These are phyloP conservation scores for Myiozetetes cayanensis DNA, from an alignment of 2,113 vertebrate species.

Conservation along the genomic window DNA sequence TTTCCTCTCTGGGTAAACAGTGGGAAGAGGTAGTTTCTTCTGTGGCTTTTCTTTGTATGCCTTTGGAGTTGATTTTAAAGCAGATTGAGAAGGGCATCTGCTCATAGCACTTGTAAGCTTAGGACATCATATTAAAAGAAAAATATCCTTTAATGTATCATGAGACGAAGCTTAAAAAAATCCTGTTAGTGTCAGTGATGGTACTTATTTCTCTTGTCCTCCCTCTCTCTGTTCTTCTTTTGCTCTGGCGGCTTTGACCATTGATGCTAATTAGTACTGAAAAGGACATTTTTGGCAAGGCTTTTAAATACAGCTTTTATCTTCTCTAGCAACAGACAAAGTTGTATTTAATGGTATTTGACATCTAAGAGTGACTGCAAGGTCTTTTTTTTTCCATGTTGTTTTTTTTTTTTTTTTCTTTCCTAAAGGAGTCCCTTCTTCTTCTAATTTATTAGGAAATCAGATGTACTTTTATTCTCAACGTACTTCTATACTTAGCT, in stretches of 20 bases:
- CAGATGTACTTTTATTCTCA: background rate
- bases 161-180: slow-evolving; percentile 52
- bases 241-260: slow-evolving; percentile 60
- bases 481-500: background rate
- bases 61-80: background rate
- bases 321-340: slow-evolving; percentile 59
- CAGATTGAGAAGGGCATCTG: slow-evolving; percentile 24
- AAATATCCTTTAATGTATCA: slow-evolving; percentile 54
- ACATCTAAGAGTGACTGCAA: slow-evolving; percentile 60
- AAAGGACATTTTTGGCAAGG: slow-evolving; percentile 77
- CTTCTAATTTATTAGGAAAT: background rate
- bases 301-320: slow-evolving; percentile 73
- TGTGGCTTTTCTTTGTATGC: background rate
- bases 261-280: slow-evolving; percentile 78
- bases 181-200: slow-evolving; percentile 49
- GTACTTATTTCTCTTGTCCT: slow-evolving; percentile 55
- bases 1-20: background rate
- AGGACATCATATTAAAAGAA: slow-evolving; percentile 43
- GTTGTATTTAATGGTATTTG: slow-evolving; percentile 60
- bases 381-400: slow-evolving; percentile 21
- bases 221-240: slow-evolving; percentile 36
- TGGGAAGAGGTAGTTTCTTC: background rate
- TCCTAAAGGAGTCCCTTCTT: background rate
- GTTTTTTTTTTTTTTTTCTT: background rate
- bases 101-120: background rate